A percentile compares a stretch with the other conserved stretches of the same genome.
These are phyloP conservation scores for Tetranychus cinnabarinus DNA, from an alignment of 1,140 invertebrate species.

Conservation along the genomic window DNA sequence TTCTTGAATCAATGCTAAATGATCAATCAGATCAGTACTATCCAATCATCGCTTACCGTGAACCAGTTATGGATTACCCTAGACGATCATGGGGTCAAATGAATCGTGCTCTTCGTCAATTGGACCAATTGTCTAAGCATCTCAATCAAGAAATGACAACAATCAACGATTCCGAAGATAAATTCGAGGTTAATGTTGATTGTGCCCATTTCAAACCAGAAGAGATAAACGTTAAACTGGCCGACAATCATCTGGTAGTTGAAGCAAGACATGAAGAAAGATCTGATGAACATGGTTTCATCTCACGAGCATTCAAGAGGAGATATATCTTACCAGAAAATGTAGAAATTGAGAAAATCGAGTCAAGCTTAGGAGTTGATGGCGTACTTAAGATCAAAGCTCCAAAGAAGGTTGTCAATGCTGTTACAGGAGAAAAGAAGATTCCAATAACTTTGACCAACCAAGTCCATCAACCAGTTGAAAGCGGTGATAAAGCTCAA, in stretches of 20 bases:
- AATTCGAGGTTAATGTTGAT: constrained; percentile 16
- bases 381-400: constrained; percentile 43
- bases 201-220: constrained; percentile 17
- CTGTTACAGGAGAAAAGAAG: too few relatives aligned
- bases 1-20: too few relatives aligned
- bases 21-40: too few relatives aligned
- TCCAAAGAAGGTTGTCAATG: constrained; percentile 21
- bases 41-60: too few relatives aligned
- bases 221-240: constrained; percentile 17
- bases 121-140: too few relatives aligned
- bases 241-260: constrained; percentile 17
- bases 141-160: too few relatives aligned
- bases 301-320: constrained; percentile 46
- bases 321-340: constrained; percentile 34
- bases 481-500: too few relatives aligned
- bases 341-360: constrained; percentile 32
- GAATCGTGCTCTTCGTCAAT: too few relatives aligned
- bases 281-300: constrained; percentile 32
- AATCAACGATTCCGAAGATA: too few relatives aligned
- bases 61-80: too few relatives aligned
- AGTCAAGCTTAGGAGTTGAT: constrained; percentile 44
- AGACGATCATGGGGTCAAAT: too few relatives aligned
- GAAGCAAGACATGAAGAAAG: constrained; percentile 17
- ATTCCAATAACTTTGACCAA: too few relatives aligned
- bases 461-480: background rate